Conservation (phyloP, 1,140 invertebrate genomes). For the Pogonomyrmex barbatus region DNA sequence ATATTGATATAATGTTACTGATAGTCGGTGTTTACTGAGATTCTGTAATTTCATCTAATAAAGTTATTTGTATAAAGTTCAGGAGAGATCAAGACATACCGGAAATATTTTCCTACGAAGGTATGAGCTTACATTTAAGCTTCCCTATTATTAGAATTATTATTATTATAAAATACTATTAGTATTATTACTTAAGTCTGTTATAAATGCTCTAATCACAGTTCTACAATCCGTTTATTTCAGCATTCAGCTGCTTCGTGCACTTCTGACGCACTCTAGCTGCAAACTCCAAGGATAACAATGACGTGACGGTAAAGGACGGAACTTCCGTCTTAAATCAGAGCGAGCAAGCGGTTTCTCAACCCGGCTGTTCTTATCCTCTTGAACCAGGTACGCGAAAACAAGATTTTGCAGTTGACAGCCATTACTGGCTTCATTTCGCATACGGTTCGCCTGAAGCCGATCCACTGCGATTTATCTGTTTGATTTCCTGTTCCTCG, state of each 20-base stretch:
- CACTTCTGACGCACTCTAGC: slow-evolving; percentile 55
- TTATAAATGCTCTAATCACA: slow-evolving; percentile 53
- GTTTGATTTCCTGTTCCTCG: slow-evolving; percentile 46
- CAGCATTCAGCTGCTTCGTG: slow-evolving; percentile 28
- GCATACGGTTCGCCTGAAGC: slow-evolving; percentile 38
- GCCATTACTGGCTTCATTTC: slow-evolving; percentile 62
- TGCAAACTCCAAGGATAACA: slow-evolving; percentile 63
- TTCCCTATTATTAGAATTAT: slow-evolving; percentile 5
- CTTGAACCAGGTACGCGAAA: slow-evolving; percentile 47
- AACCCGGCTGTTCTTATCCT: slow-evolving; percentile 51
- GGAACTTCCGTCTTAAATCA: slow-evolving; percentile 61
- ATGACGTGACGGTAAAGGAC: slow-evolving; percentile 57
- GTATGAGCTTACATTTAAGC: slow-evolving; percentile 6
- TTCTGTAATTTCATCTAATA: not conserved
- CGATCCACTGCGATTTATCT: slow-evolving; percentile 53
- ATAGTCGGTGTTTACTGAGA: no score
- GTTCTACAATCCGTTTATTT: slow-evolving; percentile 47
- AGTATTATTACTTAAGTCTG: slow-evolving; percentile 36
- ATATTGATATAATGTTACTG: no score
- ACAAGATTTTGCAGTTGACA: slow-evolving; percentile 62
- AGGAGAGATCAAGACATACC: not conserved
- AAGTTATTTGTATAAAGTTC: not conserved
- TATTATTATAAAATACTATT: slow-evolving; percentile 36
- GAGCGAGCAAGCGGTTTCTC: slow-evolving; percentile 44
- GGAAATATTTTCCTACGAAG: slow-evolving; percentile 1